phyloP scores from a whole-genome alignment of 2,797 vertebrate species.

The Trichosurus vulpecula region DNA sequence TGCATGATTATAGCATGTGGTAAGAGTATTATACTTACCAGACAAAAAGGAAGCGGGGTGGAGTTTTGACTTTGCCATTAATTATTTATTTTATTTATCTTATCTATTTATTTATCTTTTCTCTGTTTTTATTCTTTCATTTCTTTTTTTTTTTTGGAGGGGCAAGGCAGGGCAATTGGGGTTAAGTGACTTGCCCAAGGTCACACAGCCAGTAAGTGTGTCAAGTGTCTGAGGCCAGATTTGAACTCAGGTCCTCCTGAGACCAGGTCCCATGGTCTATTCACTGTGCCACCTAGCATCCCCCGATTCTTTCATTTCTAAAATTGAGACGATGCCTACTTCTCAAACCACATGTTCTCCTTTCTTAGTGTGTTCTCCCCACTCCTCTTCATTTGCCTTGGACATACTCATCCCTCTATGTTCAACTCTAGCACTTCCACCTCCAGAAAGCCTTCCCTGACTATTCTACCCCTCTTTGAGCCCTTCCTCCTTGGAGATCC shows the following conservation, averaged over 20 bases:
- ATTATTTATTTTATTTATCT: neutral
- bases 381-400: neutral
- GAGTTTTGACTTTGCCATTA: neutral
- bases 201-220: no score
- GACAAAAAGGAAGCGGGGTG: neutral
- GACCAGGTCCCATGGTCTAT: no score
- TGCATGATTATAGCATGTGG: neutral
- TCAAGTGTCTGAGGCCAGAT: no score
- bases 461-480: neutral
- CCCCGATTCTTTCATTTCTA: neutral
- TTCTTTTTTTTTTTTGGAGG: no score
- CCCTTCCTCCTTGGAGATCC: neutral
- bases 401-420: neutral
- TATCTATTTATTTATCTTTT: neutral
- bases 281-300: no score
- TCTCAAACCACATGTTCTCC: neutral
- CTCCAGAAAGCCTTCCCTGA: neutral
- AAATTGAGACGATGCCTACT: neutral
- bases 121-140: neutral
- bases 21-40: neutral
- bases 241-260: no score
- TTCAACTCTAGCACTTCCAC: neutral
- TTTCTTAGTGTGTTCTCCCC: neutral
- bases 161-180: no score
- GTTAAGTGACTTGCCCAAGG: no score